Conservation (phyloP, 2,113 vertebrate genomes). For the Mormyrus iriodes region DNA sequence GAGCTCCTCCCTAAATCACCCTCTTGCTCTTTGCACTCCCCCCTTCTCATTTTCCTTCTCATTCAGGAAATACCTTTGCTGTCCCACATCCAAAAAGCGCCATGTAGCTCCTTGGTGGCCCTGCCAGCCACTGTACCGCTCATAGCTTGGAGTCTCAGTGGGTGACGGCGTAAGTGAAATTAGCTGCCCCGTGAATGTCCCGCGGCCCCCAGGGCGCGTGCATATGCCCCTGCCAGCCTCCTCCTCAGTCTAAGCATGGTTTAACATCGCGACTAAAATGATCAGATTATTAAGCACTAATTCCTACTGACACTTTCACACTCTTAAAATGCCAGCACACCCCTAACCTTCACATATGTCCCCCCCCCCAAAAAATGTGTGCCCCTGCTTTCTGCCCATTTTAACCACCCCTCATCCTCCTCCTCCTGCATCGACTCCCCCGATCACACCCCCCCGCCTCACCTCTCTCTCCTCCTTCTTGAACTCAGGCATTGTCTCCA, state of each 20-base stretch:
- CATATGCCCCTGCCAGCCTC: not conserved
- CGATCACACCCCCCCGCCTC: not conserved
- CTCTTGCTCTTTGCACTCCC: not conserved
- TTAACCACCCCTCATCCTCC: not conserved
- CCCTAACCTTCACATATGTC: not conserved
- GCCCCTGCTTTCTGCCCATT: not conserved
- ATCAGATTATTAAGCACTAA: slow-evolving; percentile 27
- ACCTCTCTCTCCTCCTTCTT: slow-evolving; percentile 56
- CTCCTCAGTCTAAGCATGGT: not conserved
- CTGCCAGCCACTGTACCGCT: not conserved
- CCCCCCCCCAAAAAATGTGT: too few relatives aligned
- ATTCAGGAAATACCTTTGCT: slow-evolving; percentile 17
- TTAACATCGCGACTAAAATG: slow-evolving; percentile 42
- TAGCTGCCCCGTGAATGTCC: not conserved
- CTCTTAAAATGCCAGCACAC: not conserved
- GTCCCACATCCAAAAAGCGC: not conserved
- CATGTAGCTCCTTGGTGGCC: not conserved
- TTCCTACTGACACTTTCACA: not conserved
- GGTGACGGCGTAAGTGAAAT: not conserved
- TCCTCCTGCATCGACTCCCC: not conserved
- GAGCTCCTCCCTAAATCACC: slow-evolving; percentile 27
- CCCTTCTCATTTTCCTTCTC: slow-evolving; percentile 31
- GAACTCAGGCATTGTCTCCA: slow-evolving; percentile 88
- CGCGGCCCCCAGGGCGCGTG: not conserved
- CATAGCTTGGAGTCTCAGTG: not conserved